Evolutionary conservation across 2,888 invertebrate species (phyloP).

Genomic region (Amphipyra tragopoginis): DNA sequence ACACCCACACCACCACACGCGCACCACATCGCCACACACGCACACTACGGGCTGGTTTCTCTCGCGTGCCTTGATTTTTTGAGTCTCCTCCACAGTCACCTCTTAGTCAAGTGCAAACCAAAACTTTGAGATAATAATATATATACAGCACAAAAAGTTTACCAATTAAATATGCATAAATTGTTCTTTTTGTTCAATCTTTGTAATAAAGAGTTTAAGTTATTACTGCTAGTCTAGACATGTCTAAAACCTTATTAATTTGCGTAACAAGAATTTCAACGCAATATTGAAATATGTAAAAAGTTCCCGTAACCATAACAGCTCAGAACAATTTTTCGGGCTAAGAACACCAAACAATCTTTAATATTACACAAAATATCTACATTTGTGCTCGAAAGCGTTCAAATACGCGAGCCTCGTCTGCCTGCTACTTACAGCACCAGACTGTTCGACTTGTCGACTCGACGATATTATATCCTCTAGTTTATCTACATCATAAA

Average conservation of each 20-base stretch:
- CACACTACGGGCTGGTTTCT: constrained; percentile 68
- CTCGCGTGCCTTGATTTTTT: constrained; percentile 74
- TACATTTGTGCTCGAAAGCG: constrained; percentile 32
- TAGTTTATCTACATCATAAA: constrained; percentile 55
- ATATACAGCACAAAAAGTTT: constrained; percentile 46
- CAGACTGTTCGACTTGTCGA: constrained; percentile 49
- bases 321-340: constrained; percentile 9
- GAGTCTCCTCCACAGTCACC: constrained; percentile 65
- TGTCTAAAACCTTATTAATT: not conserved
- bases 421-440: constrained; percentile 32
- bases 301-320: not conserved
- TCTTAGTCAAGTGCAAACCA: constrained; percentile 61
- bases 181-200: constrained; percentile 3
- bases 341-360: constrained; percentile 19
- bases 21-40: constrained; percentile 62
- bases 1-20: constrained; percentile 64
- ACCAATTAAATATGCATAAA: constrained; percentile 18
- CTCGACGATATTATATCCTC: constrained; percentile 43
- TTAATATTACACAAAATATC: constrained; percentile 35
- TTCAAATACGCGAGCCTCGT: constrained; percentile 27
- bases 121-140: constrained; percentile 63
- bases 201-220: not conserved
- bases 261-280: not conserved
- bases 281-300: not conserved
- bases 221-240: not conserved